Evolutionary conservation across 1,140 invertebrate genomes (phyloP).

Genomic region (Stenopsyche tienmushanensis): DNA sequence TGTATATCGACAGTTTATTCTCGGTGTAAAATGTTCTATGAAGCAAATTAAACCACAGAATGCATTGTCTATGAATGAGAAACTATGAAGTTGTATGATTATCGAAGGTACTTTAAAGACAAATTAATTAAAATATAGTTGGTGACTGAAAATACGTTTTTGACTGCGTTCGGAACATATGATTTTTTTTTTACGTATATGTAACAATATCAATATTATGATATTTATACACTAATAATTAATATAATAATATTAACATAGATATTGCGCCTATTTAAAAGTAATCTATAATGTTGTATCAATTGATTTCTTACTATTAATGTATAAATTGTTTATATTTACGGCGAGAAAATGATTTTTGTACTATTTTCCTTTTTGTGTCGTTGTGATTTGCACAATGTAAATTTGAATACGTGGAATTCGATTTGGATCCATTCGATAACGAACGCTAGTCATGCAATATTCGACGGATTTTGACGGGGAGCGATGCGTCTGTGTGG

Average conservation of each 20-base stretch:
- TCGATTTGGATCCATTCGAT: no score
- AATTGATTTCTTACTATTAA: slow-evolving; percentile 6
- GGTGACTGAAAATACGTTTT: slow-evolving; percentile 25
- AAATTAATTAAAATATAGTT: not conserved
- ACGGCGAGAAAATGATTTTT: not conserved
- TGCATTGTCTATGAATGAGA: no score
- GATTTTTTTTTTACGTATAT: slow-evolving; percentile 20
- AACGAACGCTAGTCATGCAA: no score
- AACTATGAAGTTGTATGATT: not conserved
- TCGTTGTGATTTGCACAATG: no score
- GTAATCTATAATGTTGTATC: slow-evolving; percentile 14
- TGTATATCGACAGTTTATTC: no score
- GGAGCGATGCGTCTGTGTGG: not conserved
- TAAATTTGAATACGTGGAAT: no score
- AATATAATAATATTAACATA: slow-evolving; percentile 13
- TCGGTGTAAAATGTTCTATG: no score
- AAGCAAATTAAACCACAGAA: no score
- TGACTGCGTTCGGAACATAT: slow-evolving; percentile 21
- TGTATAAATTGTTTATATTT: slow-evolving; percentile 17
- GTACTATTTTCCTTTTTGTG: no score
- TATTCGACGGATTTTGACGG: not conserved
- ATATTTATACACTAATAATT: slow-evolving; percentile 7
- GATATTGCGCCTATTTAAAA: slow-evolving; percentile 23
- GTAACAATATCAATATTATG: slow-evolving; percentile 11
- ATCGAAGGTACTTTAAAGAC: not conserved